Conservation (phyloP, 2,888 invertebrate species). For the Rutpela maculata region DNA sequence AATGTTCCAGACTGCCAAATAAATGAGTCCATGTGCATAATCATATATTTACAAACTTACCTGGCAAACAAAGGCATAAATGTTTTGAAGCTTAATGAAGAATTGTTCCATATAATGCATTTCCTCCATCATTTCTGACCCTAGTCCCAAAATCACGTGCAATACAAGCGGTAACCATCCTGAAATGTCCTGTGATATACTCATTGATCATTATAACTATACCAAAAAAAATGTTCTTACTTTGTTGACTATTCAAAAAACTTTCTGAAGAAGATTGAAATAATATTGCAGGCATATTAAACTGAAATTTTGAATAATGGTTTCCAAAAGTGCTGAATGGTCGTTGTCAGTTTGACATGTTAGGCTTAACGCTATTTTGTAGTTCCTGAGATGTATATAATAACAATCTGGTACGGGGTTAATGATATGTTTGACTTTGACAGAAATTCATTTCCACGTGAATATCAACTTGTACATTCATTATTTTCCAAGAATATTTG, state of each 20-base stretch:
- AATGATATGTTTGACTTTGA: too few species aligned
- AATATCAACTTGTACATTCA: too few species aligned
- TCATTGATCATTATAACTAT: conserved; percentile 8
- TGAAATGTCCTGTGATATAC: conserved; percentile 36
- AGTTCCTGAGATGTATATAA: not conserved
- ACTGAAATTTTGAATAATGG: conserved; percentile 58
- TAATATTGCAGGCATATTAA: conserved; percentile 53
- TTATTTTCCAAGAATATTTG: too few species aligned
- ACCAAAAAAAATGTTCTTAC: conserved; percentile 44
- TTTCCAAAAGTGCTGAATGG: not conserved
- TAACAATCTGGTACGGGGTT: not conserved
- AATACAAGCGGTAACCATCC: conserved; percentile 55
- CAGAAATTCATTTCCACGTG: too few species aligned
- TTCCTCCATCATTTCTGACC: conserved; percentile 62
- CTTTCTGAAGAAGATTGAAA: conserved; percentile 41
- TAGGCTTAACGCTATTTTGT: not conserved
- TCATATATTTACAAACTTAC: conserved; percentile 56
- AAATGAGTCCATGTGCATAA: too few species aligned
- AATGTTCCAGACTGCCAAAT: too few species aligned
- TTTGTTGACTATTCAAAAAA: conserved; percentile 45
- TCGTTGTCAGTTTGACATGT: not conserved
- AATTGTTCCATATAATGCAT: conserved; percentile 68
- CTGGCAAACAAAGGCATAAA: conserved; percentile 70
- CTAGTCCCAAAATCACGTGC: conserved; percentile 51
- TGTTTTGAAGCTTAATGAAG: conserved; percentile 67